Base-by-base conservation (phyloP, 2,888 invertebrate genomes). In the Drosophila rubida region DNA sequence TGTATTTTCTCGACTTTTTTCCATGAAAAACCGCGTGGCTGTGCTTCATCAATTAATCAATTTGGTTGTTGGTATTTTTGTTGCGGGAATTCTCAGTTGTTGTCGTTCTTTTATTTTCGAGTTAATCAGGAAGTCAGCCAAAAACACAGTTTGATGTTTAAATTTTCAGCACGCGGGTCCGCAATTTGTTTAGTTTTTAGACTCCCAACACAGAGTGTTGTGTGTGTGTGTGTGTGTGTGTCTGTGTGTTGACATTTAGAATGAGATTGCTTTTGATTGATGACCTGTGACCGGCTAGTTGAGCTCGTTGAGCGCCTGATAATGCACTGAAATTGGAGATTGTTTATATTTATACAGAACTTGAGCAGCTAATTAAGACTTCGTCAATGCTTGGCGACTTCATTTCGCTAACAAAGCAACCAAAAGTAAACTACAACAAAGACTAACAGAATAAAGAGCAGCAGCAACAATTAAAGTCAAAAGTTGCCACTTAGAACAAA, bases 1-100 rank as follows among this genome's bases (percentile, higher is more conserved):
- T 19, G 25, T 58, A 14, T 49, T 59, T 49, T 32, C 25, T 9
- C 23, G 45, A 48, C n/a, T 42, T 65, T 74, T 74, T 72, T 69
- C 84, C 71, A 72, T 69, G 75, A 74, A 86, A 86, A 83, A 70
- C 68, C 70, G 84, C 63, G 73, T 57, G 69, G 78, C 37, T 37
- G 35, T 2, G 74, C 69, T 80, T 78, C 87, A 82, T 87, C 87
- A 83, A 87, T 83, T 83, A 83, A 83, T 85, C 82, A 85, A 87
- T 76, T 81, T 78, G 58, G 58, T 67, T 68, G 72, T 69, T 81
- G 69, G 54, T 69, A 71, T 86, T 81, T 76, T 63, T 60, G 67
- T 79, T 72, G 63, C 53, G 58, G 60, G 62, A 54, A 76, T 64
- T 67, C 69, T 57, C 57, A 58, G 42, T 69, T 46, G 35, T 41